Base-by-base conservation (phyloP, 2,888 invertebrate genomes). In the Apeira syringaria region DNA sequence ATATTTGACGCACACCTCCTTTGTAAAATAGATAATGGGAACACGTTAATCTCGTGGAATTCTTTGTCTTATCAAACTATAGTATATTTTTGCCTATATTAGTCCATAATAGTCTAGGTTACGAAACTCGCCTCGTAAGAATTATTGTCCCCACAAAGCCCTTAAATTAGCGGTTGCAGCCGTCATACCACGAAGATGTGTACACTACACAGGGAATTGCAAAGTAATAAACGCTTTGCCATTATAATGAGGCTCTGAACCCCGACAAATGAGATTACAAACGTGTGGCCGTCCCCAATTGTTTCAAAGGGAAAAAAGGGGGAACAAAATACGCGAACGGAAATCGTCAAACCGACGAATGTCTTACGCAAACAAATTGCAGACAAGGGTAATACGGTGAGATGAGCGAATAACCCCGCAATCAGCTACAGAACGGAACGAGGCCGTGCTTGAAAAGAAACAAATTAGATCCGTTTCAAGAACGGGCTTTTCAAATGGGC, bases 401-500 rank as follows among this genome's bases (percentile, higher is more conserved):
- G 74, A 76, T 77, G 76, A 78, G 70, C 68, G 74, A 69, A 72
- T 74, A 76, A 65, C 72, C 20, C 68, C 77, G 73, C 73, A 83
- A 84, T 82, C 82, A 82, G 69, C 68, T 50, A 48, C 60, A 61
- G 59, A 70, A 61, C 65, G 71, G 66, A 69, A 73, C 71, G 74
- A 68, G 71, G 68, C 65, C 66, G 70, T 69, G 75, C 75, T 79
- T 82, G 81, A 81, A 85, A 83, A 82, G 83, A 80, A 85, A 82
- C 83, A 83, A 86, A 86, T 86, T 85, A 83, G 84, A 84, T 80
- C 72, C 75, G 76, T 79, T 80, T 85, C 77, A 74, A 84, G 83
- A 79, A 80, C 79, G 71, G 66, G 56, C 68, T 74, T 78, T 77
- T 80, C 71, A 76, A 79, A 78, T 67, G 65, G 71, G 63, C 56